Evolutionary conservation across 2,888 invertebrate genomes (phyloP).

Genomic region (Lamproptera curius): DNA sequence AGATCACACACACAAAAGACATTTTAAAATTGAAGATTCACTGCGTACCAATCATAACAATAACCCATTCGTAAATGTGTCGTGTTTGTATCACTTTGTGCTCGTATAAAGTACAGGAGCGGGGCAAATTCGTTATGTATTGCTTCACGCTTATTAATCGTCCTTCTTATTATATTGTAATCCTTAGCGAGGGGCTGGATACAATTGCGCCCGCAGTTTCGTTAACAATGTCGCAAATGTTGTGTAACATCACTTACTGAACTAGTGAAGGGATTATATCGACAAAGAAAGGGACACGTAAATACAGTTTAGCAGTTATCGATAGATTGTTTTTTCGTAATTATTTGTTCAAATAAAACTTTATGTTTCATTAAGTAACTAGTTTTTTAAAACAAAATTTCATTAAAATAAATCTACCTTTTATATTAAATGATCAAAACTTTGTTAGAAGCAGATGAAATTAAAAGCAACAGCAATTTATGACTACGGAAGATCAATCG

Average conservation of each 20-base stretch:
- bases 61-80: constrained; percentile 21
- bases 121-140: constrained; percentile 25
- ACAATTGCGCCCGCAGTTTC: constrained; percentile 42
- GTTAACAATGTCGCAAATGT: constrained; percentile 60
- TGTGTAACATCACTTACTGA: constrained; percentile 60
- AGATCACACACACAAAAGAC: background rate
- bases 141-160: constrained; percentile 53
- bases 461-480: too few species aligned
- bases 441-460: too few species aligned
- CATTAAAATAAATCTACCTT: too few species aligned
- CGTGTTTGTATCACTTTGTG: constrained; percentile 8
- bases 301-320: too few species aligned
- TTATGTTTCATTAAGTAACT: too few species aligned
- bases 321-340: too few species aligned
- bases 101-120: constrained; percentile 27
- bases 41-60: background rate
- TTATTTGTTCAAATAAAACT: too few species aligned
- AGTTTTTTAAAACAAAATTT: too few species aligned
- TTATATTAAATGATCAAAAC: too few species aligned
- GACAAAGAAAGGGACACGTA: constrained; percentile 23
- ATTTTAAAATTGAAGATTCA: background rate
- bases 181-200: constrained; percentile 51
- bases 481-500: too few species aligned
- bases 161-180: constrained; percentile 58
- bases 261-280: constrained; percentile 41